Base-by-base conservation (phyloP, 2,113 vertebrate species). In the Anas platyrhynchos region DNA sequence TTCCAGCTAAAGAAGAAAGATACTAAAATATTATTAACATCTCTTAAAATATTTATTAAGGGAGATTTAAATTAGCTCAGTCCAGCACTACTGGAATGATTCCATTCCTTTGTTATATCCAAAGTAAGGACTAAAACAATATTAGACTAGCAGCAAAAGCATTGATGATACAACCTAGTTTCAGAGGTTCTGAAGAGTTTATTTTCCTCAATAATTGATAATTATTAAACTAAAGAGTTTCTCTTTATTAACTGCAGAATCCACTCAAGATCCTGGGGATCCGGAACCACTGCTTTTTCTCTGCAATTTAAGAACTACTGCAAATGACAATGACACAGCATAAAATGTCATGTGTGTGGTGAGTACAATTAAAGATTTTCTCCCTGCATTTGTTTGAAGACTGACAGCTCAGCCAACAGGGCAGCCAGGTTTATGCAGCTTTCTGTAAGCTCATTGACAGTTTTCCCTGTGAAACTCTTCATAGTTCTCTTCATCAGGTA, bases 361-460 rank as follows among this genome's bases (percentile, higher is more conserved):
- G 69, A 96, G 78, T 44, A 82, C 94, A 97, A 95, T 97, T 97
- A 97, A 86, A 96, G 69, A 84, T 89, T 92, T 92, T 90, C 72
- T 72, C 52, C 69, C 74, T 89, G 74, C 48, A 62, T 91, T 93
- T 69, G 6, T 54, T 91, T 92, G 81, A 94, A 96, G 94, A 92
- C 93, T 97, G 98, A 96, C 97, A 97, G 96, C 82, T 97, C 94
- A 84, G 83, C 83, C 78, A 87, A 86, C 84, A 91, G 94, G 94
- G 83, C 93, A 85, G 93, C 55, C 56, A 81, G 74, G 73, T 96
- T 84, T 91, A 82, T n/a, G 20, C 67, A 96, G 93, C 63, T 90
- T 93, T 94, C 92, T 95, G 38, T 72, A 89, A 83, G 78, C 95
- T 87, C 80, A 91, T 61, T 98, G 97, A 97, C 97, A 97, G 96